These are phyloP conservation scores for Halichondria panicea DNA, from an alignment of 37 sponge, comb jelly and placozoan genomes.

Conservation along the genomic window DNA sequence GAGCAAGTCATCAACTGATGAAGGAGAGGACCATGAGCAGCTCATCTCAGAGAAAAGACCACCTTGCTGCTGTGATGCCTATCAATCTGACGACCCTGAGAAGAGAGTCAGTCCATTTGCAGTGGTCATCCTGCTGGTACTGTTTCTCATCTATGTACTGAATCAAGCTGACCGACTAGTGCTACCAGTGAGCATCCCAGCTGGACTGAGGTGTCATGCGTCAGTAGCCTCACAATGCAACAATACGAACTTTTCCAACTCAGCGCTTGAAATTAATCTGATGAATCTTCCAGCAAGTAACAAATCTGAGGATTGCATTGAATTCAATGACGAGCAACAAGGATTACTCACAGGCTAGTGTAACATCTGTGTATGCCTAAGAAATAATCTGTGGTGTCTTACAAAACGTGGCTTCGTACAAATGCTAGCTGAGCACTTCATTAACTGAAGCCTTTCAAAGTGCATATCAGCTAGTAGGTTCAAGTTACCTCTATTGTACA, in stretches of 20 bases:
- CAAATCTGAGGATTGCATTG: slow-evolving; percentile 48
- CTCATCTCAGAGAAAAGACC: neutral
- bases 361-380: too few relatives aligned
- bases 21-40: neutral
- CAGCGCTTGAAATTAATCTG: neutral
- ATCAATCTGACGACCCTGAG: slow-evolving; percentile 24
- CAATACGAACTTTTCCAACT: slow-evolving; percentile 11
- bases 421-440: too few relatives aligned
- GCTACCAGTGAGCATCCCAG: slow-evolving; percentile 78
- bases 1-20: neutral
- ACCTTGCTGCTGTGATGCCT: slow-evolving; percentile 9
- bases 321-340: slow-evolving; percentile 69
- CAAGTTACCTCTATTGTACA: too few relatives aligned
- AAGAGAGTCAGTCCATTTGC: slow-evolving; percentile 61
- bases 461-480: too few relatives aligned
- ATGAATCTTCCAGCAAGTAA: neutral
- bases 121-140: slow-evolving; percentile 52
- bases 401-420: too few relatives aligned
- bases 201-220: slow-evolving; percentile 66
- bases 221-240: slow-evolving; percentile 3
- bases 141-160: slow-evolving; percentile 72
- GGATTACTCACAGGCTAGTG: slow-evolving; percentile 75
- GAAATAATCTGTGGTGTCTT: too few relatives aligned
- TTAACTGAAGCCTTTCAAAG: too few relatives aligned
- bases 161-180: slow-evolving; percentile 90